phyloP scores from a whole-genome alignment of 2,888 invertebrate species.

The Tenthredo scrophulariae region DNA sequence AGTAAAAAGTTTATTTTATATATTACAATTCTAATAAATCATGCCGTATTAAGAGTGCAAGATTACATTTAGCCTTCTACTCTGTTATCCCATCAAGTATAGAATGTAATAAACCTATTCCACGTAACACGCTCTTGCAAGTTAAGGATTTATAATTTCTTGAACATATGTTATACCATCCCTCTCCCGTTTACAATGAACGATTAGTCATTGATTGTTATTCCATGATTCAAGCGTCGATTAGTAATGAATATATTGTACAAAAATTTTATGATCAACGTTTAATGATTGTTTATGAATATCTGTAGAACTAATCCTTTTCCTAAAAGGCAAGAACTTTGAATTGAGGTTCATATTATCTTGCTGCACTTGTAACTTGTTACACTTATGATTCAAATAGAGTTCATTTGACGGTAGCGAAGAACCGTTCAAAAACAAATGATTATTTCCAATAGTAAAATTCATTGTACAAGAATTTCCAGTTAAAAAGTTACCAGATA shows the following conservation, averaged over 20 bases:
- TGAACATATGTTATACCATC: not conserved
- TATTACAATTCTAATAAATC: not conserved
- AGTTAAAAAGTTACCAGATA: not conserved
- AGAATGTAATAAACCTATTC: not conserved
- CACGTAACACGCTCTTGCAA: not conserved
- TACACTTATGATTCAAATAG: not conserved
- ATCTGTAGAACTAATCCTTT: conserved; percentile 4
- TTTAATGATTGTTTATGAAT: not conserved
- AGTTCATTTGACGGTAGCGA: not conserved
- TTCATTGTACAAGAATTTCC: not conserved
- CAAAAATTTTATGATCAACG: not conserved
- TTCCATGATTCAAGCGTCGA: not conserved
- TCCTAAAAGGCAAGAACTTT: not conserved
- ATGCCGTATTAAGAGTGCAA: conserved; percentile 41
- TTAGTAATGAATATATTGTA: conserved; percentile 3
- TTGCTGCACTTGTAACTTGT: not conserved
- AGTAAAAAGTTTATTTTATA: not conserved
- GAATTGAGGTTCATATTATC: not conserved
- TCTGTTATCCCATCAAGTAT: conserved; percentile 3
- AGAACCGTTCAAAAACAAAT: not conserved
- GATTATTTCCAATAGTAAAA: not conserved
- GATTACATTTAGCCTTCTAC: conserved; percentile 17
- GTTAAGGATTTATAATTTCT: not conserved
- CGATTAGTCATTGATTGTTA: conserved; percentile 12
- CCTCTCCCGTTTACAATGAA: not conserved